phyloP scores from a whole-genome alignment of 2,888 invertebrate genomes.

The Dilophus febrilis region DNA sequence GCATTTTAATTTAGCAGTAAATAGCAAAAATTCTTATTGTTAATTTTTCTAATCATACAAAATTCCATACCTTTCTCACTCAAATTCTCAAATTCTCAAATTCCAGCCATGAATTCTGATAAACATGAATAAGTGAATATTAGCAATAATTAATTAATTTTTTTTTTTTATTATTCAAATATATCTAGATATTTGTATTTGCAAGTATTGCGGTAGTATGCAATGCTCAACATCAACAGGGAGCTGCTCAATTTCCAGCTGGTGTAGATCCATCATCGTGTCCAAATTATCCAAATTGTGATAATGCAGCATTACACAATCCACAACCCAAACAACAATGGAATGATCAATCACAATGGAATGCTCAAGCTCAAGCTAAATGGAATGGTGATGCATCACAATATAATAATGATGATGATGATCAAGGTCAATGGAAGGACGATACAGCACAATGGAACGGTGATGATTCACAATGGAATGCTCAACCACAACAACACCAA shows the following conservation, averaged over 20 bases:
- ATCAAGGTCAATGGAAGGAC: slow-evolving; percentile 10
- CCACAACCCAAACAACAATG: slow-evolving; percentile 11
- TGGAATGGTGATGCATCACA: background rate
- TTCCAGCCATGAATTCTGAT: background rate
- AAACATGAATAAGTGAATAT: background rate
- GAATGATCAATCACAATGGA: slow-evolving; percentile 7
- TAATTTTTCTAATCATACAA: no score
- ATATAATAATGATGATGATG: no score
- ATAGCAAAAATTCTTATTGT: no score
- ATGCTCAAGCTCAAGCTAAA: slow-evolving; percentile 8
- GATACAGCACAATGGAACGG: slow-evolving; percentile 5
- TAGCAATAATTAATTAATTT: background rate
- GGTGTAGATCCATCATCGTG: slow-evolving; percentile 33
- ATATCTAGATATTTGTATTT: slow-evolving; percentile 1
- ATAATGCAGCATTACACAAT: slow-evolving; percentile 30
- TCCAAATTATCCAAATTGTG: slow-evolving; percentile 34
- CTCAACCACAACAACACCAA: slow-evolving; percentile 10
- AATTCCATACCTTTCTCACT: background rate
- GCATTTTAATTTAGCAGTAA: no score
- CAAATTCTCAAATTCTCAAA: background rate
- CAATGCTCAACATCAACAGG: slow-evolving; percentile 20
- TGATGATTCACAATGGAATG: slow-evolving; percentile 3
- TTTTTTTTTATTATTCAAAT: background rate
- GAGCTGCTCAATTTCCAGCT: slow-evolving; percentile 31
- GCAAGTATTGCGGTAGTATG: slow-evolving; percentile 20